Evolutionary conservation across 2,113 vertebrate genomes (phyloP), one percentile per base, ranked within the genome.

Genomic region (Oriolus oriolus): DNA sequence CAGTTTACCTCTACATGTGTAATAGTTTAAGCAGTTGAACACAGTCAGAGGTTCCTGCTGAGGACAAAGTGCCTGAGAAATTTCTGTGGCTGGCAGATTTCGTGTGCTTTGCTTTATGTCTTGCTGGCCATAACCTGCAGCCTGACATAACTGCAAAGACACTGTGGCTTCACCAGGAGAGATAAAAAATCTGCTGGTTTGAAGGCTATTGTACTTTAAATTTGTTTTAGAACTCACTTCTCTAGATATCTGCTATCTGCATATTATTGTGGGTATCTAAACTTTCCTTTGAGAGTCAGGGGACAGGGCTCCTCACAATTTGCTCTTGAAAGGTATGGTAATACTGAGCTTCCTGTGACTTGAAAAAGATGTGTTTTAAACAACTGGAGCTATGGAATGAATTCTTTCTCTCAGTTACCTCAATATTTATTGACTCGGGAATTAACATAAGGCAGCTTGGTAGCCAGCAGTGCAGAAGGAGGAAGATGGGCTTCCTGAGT

Each of bases 1-100:
- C 63, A 74, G 82, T 94, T 96, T 95, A 77, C 78, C 27, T 96
- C 70, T 79, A 57, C 70, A 83, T 66, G 61, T 33, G 26, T 85
- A 85, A 76, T 19, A 66, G 66, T 86, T 93, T 47, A 69, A 95
- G 82, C 27, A 88, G 61, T 26, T 65, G 61, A 83, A 65, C 37
- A 60, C 1, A 59, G 50, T n/a, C 76, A 84, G 78, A 91, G 24
- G 27, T 77, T 91, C 12, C 63, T 74, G 14, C 20, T n/a, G 59
- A 88, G 82, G 70, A 82, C 50, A 71, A 69, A 79, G 61, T 60
- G 33, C n/a, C 49, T 80, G 44, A 42, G 45, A 87, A 89, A 27
- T 6, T 54, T 82, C 31, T 65, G 42, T n/a, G 54, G 26, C 33
- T 31, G 56, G 22, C 11, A n/a, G 52, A 39, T 66, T 84, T 92